A percentile compares a stretch with the other conserved stretches of the same genome.
phyloP scores from a whole-genome alignment of 2,797 vertebrate genomes.

The Macropus fuliginosus region DNA sequence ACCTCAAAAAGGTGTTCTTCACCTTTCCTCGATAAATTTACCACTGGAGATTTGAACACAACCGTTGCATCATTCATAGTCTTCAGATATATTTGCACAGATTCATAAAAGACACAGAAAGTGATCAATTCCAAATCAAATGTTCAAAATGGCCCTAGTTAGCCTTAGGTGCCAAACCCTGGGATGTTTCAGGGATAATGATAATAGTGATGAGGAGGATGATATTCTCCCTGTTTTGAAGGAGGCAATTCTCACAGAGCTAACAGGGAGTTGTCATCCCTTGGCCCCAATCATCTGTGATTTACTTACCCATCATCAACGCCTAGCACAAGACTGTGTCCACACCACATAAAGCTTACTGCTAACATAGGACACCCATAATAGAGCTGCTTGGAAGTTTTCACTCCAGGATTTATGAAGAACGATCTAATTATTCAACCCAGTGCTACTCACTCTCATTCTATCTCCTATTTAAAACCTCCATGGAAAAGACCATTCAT shows the following conservation, averaged over 20 bases:
- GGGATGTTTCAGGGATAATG: slow-evolving; percentile 63
- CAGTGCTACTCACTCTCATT: slow-evolving; percentile 79
- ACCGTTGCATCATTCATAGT: neutral
- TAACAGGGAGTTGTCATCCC: slow-evolving; percentile 54
- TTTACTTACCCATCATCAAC: slow-evolving; percentile 70
- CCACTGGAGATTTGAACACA: neutral
- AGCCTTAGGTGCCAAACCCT: slow-evolving; percentile 53
- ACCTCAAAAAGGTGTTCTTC: neutral
- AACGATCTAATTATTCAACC: slow-evolving; percentile 84
- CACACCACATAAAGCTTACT: slow-evolving; percentile 72
- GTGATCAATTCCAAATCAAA: slow-evolving; percentile 56
- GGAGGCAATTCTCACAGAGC: slow-evolving; percentile 48
- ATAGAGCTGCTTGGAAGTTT: slow-evolving; percentile 76
- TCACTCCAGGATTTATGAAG: slow-evolving; percentile 83
- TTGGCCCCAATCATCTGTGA: slow-evolving; percentile 56
- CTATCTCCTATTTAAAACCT: slow-evolving; percentile 82
- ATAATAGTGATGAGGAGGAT: slow-evolving; percentile 34
- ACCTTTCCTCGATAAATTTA: neutral
- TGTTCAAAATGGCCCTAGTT: slow-evolving; percentile 66
- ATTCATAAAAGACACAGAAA: neutral
- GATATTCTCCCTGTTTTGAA: slow-evolving; percentile 59
- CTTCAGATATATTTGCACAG: neutral
- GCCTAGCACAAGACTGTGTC: slow-evolving; percentile 63
- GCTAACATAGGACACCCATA: slow-evolving; percentile 78
- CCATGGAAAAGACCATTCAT: slow-evolving; percentile 80